Evolutionary conservation across 2,797 vertebrate species (phyloP), one percentile per base, ranked within the genome.

Genomic region (Harpagifer antarcticus): DNA sequence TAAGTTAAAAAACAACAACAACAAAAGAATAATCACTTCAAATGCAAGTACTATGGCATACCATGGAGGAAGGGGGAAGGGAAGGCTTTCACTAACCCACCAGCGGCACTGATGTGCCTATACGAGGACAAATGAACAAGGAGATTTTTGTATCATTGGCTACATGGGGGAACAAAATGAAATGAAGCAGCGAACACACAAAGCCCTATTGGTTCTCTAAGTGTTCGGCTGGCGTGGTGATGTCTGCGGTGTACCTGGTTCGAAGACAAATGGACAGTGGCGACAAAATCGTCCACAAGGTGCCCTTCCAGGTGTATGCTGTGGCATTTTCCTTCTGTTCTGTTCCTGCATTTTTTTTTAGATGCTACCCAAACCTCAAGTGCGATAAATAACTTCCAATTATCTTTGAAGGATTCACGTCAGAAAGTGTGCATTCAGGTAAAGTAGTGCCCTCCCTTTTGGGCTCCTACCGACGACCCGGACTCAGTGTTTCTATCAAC

Each of bases 401-500:
- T 76, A 78, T 79, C 78, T 83, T 78, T 33, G 45, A 71, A 57
- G 44, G 68, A 74, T 60, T 68, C 52, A 67, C 48, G 59, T 84
- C 76, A 56, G 65, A 91, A 57, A 45, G 80, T 78, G 88, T 79
- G 87, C 89, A 55, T 88, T 87, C 86, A 68, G 85, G 81, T 65
- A 47, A 27, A 72, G 79, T 67, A 70, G 84, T 54, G 62, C 72
- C 70, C 72, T 40, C 72, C 43, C 55, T 16, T 20, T 27, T 43
- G 70, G 70, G 84, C 80, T 89, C 73, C 88, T 74, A 81, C 89
- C 67, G 6, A 72, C 79, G 75, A 57, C 62, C 68, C 16, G 59
- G 83, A 86, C 89, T 89, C 91, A 86, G 81, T 88, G 92, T 91
- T 88, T 88, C 93, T 90, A 88, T 90, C 93, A 91, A 96, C 95